Base-by-base conservation (phyloP, 1,140 invertebrate genomes). In the Drosophila busckii region DNA sequence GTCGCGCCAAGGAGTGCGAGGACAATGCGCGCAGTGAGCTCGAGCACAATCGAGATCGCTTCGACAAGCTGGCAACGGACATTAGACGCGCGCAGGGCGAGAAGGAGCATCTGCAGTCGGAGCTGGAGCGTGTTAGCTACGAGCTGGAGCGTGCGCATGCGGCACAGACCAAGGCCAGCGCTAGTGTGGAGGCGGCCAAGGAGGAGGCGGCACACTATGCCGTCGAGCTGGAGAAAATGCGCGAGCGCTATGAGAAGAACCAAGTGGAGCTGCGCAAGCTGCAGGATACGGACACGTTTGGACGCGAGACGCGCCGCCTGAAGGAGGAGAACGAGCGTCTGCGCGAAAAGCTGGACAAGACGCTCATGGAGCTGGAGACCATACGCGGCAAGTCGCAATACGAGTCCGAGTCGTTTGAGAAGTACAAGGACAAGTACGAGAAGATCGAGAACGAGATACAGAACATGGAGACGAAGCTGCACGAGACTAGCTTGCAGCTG, bases 1-100 rank as follows among this genome's bases (percentile, higher is more conserved):
- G 92, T 38, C 90, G 96, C 67, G 92, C 94, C 13, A 96, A 96
- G 85, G 96, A 97, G 84, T 91, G 93, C 66, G 96, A 97, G 89
- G 96, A 97, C 61, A 97, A 97, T 84, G 92, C 94, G 5, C 95
- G 96, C 84, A 94, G 95, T 76, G 95, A 96, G 65, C 89, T 96
- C 53, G 95, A 97, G 70, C 94, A 97, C 90, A 90, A 95, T 31
- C 91, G 95, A n/a, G 96, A 97, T 76, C 91, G 95, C 26, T 95
- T 95, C 84, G 96, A 97, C 62, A 97, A 97, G 85, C 90, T 93
- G 2, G 94, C 96, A 82, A 93, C 94, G 28, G 95, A 97, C 84
- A 87, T 96, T 17, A 90, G 95, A 58, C 90, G 94, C 16, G 83
- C 95, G 1, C 93, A 95, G 86, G 92, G 91, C 31, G 95, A 97